Evolutionary conservation across 2,113 vertebrate species (phyloP).

Genomic region (Seriola aureovittata): DNA sequence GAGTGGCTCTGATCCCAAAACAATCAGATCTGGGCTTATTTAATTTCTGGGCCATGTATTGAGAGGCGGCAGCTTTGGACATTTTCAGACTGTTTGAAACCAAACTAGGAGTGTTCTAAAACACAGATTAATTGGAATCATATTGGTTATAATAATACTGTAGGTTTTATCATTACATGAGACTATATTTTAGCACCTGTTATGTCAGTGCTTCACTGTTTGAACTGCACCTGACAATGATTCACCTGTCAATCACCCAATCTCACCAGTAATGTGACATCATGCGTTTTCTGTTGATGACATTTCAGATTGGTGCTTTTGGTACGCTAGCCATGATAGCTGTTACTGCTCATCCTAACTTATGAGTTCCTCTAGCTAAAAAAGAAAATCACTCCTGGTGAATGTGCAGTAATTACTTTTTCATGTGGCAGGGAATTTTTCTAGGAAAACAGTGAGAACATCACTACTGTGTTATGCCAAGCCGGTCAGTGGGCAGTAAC

Average conservation of each 20-base stretch:
- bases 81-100: slow-evolving; percentile 13
- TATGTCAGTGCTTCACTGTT: not conserved
- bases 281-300: not conserved
- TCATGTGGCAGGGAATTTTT: too few species aligned
- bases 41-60: slow-evolving; percentile 42
- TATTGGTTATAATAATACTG: not conserved
- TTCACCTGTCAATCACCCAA: not conserved
- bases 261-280: not conserved
- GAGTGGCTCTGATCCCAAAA: slow-evolving; percentile 61
- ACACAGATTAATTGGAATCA: not conserved
- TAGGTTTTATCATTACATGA: not conserved
- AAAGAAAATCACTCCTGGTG: too few species aligned
- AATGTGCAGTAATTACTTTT: too few species aligned
- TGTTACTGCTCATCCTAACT: not conserved
- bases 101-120: not conserved
- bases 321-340: not conserved
- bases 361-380: not conserved
- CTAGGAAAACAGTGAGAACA: too few species aligned
- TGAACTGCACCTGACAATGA: not conserved
- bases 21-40: slow-evolving; percentile 51
- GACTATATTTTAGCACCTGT: not conserved
- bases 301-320: not conserved
- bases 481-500: not conserved
- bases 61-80: slow-evolving; percentile 26
- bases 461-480: not conserved